Percentiles rank a stretch among this genome's conserved stretches.
phyloP scores from a whole-genome alignment of 1,140 invertebrate genomes.

The Melipona quadrifasciata region DNA sequence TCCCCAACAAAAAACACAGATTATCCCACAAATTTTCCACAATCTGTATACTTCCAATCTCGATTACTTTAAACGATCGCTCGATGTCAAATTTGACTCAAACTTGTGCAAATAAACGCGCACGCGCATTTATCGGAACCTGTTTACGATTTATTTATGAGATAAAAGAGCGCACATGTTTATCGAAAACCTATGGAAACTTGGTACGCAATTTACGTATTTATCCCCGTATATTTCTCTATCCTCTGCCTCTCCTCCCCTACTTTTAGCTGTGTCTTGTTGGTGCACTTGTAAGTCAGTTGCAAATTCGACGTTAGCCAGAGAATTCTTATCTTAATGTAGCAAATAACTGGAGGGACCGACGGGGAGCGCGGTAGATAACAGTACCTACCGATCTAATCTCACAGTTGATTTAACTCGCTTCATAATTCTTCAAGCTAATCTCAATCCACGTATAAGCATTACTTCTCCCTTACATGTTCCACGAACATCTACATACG shows the following conservation, averaged over 20 bases:
- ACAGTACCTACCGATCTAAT: conserved; percentile 79
- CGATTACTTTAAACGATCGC: background rate
- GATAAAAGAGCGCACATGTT: background rate
- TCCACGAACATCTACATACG: conserved; percentile 68
- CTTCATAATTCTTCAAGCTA: conserved; percentile 81
- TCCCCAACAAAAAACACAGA: background rate
- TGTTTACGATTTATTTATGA: no score
- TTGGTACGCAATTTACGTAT: background rate
- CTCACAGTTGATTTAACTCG: conserved; percentile 80
- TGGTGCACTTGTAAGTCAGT: conserved; percentile 60
- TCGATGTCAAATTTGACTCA: background rate
- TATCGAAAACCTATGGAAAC: conserved; percentile 18
- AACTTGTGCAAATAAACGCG: background rate
- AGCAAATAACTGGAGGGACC: conserved; percentile 78
- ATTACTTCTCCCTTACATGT: conserved; percentile 70
- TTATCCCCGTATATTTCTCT: background rate
- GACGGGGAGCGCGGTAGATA: conserved; percentile 73
- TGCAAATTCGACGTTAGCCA: conserved; percentile 67
- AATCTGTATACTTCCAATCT: background rate
- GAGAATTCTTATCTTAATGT: conserved; percentile 80
- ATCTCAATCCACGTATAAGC: conserved; percentile 80
- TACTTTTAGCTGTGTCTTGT: conserved; percentile 17
- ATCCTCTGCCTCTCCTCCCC: no score
- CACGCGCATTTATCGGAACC: background rate
- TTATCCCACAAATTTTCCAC: background rate